A percentile compares a stretch with the other conserved stretches of the same genome.
phyloP scores from a whole-genome alignment of 2,113 vertebrate genomes.

The Pseudonaja textilis region DNA sequence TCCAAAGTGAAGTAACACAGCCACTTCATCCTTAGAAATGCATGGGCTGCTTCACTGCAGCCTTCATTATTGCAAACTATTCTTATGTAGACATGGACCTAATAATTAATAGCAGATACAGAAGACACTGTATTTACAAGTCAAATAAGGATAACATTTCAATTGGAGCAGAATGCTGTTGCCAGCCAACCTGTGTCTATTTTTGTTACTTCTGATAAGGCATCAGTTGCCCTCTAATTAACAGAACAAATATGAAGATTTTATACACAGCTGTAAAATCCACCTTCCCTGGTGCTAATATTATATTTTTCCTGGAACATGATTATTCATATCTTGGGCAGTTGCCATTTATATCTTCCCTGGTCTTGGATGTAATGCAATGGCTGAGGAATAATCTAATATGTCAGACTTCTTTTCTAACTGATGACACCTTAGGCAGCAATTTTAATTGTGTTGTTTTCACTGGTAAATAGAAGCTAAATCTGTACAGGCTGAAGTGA shows the following conservation, averaged over 20 bases:
- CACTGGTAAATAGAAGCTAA: neutral
- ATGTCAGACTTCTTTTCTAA: constrained; percentile 12
- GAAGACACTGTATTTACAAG: neutral
- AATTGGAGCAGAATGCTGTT: neutral
- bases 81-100: neutral
- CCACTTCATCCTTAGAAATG: neutral
- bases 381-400: neutral
- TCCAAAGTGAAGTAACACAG: neutral
- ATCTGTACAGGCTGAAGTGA: constrained; percentile 5
- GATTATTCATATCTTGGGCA: neutral
- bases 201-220: neutral
- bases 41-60: neutral
- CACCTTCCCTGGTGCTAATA: neutral
- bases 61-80: neutral
- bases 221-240: neutral
- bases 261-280: neutral
- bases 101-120: neutral
- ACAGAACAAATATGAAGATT: neutral
- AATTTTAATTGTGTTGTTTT: constrained; percentile 21
- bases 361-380: neutral
- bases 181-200: neutral
- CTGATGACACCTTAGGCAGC: neutral
- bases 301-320: neutral
- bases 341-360: neutral
- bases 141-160: neutral